Evolutionary conservation across 2,797 vertebrate genomes (phyloP).

Genomic region (Margarornis squamiger): DNA sequence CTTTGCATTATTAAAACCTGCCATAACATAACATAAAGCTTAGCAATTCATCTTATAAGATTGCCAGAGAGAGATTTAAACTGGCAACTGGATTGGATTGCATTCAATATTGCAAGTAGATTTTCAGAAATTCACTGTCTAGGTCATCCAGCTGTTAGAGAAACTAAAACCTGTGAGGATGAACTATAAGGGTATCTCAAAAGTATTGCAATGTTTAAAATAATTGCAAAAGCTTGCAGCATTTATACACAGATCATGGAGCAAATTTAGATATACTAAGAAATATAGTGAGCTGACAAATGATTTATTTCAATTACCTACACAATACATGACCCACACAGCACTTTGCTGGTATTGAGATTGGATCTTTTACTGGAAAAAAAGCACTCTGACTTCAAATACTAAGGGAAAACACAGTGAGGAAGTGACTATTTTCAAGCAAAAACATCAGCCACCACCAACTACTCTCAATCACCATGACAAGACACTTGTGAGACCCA

Average conservation of each 20-base stretch:
- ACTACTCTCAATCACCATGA: not conserved
- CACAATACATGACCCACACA: not conserved
- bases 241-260: not conserved
- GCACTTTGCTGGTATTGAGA: not conserved
- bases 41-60: not conserved
- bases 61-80: slow-evolving; percentile 31
- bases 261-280: not conserved
- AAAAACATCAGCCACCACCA: not conserved
- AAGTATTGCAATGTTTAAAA: not conserved
- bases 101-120: not conserved
- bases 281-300: not conserved
- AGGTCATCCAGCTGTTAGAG: not conserved
- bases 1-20: slow-evolving; percentile 1
- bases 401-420: not conserved
- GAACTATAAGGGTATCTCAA: not conserved
- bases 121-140: not conserved
- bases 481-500: not conserved
- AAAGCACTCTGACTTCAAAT: not conserved
- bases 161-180: not conserved
- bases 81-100: slow-evolving; percentile 1
- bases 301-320: not conserved
- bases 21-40: not conserved
- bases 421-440: not conserved
- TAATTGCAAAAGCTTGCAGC: not conserved
- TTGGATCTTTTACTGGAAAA: not conserved